phyloP scores from a whole-genome alignment of 2,888 invertebrate genomes.

The Perizoma flavofasciatum region DNA sequence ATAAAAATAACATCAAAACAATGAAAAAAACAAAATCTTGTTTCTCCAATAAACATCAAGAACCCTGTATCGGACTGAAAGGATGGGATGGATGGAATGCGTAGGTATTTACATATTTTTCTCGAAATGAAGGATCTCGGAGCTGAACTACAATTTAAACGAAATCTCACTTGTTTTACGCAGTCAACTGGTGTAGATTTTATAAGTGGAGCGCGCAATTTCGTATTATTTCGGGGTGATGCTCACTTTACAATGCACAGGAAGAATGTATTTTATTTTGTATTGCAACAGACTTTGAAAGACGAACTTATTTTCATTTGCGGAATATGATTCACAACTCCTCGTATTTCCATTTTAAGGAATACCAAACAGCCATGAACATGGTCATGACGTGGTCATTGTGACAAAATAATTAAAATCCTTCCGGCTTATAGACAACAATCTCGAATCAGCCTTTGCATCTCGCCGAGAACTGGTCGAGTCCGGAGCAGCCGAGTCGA shows the following conservation, averaged over 20 bases:
- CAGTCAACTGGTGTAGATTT: no score
- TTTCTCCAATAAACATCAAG: no score
- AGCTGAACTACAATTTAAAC: no score
- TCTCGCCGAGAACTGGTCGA: constrained; percentile 59
- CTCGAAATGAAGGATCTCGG: no score
- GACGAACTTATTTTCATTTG: constrained; percentile 3
- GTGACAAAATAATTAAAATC: constrained; percentile 51
- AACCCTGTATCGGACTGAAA: background rate
- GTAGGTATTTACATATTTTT: no score
- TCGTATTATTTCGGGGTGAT: no score
- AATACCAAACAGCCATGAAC: constrained; percentile 17
- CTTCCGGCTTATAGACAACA: constrained; percentile 59
- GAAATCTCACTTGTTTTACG: no score
- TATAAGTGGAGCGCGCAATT: no score
- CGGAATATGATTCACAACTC: constrained; percentile 23
- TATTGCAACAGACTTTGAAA: background rate
- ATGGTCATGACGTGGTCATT: constrained; percentile 40
- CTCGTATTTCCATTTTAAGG: constrained; percentile 4
- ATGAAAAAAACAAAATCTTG: background rate
- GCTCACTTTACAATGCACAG: no score
- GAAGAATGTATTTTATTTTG: no score
- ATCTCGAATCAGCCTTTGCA: constrained; percentile 50
- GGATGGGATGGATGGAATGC: background rate
- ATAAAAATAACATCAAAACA: constrained; percentile 42
- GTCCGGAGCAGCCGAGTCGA: constrained; percentile 39